Evolutionary conservation across 2,113 vertebrate species (phyloP).

Genomic region (Chelonoidis abingdonii): DNA sequence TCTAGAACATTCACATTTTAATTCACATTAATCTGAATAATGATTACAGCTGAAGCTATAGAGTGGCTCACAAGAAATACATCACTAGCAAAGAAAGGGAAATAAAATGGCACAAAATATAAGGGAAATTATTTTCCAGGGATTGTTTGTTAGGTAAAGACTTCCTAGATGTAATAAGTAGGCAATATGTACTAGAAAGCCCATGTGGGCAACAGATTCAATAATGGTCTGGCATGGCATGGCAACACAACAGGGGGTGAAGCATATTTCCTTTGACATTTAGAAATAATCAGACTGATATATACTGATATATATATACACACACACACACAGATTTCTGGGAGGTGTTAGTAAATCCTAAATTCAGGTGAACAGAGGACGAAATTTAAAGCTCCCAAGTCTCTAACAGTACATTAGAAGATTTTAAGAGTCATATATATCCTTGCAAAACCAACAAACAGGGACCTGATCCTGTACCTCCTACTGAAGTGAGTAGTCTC

Average conservation of each 20-base stretch:
- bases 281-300: neutral
- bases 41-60: conserved; percentile 29
- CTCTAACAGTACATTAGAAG: rapidly evolving
- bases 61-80: neutral
- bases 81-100: neutral
- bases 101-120: neutral
- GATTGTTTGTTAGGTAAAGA: neutral
- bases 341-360: neutral
- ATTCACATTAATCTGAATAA: neutral
- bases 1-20: conserved; percentile 30
- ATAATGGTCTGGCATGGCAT: neutral
- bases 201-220: neutral
- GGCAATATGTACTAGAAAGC: neutral
- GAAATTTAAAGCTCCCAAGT: neutral
- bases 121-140: neutral
- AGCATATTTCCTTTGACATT: rapidly evolving
- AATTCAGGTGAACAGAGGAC: neutral
- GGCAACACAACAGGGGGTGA: rapidly evolving
- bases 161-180: neutral
- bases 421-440: rapidly evolving
- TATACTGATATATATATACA: too few relatives aligned
- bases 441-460: neutral
- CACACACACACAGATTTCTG: neutral
- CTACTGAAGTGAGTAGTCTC: neutral
- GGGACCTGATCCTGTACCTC: neutral